phyloP scores from a whole-genome alignment of 1,140 invertebrate genomes.

The Platorchestia sp. region DNA sequence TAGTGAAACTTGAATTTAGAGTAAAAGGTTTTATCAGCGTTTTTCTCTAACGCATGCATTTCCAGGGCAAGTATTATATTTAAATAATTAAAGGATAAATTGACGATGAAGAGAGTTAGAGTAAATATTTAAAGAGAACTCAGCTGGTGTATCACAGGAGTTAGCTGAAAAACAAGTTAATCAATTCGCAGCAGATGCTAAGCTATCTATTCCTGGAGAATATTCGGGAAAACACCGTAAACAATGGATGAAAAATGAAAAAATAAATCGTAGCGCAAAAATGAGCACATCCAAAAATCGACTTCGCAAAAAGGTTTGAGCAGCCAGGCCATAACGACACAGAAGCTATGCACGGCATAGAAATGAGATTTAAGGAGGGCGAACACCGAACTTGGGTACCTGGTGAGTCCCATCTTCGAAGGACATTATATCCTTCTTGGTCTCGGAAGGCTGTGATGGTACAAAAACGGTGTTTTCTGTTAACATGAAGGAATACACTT shows the following conservation, averaged over 20 bases:
- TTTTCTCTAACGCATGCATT: background rate
- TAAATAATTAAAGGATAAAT: background rate
- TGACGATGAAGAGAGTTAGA: background rate
- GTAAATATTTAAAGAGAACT: background rate
- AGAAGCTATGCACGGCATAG: background rate
- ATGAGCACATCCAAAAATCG: background rate
- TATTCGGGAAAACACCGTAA: background rate
- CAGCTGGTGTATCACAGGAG: background rate
- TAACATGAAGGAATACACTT: background rate
- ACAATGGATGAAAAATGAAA: background rate
- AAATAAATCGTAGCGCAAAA: background rate
- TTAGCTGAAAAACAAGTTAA: background rate
- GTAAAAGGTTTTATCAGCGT: background rate
- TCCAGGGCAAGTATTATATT: background rate
- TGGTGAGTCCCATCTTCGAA: background rate
- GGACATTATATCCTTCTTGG: constrained; percentile 13
- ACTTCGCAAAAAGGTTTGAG: background rate
- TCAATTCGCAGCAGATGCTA: background rate
- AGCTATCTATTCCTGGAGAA: background rate
- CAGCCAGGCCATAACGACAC: background rate
- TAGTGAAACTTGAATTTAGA: background rate
- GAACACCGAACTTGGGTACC: background rate
- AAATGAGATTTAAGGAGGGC: background rate
- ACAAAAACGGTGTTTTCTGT: background rate
- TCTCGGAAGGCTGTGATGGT: background rate